Conservation (phyloP, 2,113 vertebrate genomes). For the Hirundichthys speculiger region DNA sequence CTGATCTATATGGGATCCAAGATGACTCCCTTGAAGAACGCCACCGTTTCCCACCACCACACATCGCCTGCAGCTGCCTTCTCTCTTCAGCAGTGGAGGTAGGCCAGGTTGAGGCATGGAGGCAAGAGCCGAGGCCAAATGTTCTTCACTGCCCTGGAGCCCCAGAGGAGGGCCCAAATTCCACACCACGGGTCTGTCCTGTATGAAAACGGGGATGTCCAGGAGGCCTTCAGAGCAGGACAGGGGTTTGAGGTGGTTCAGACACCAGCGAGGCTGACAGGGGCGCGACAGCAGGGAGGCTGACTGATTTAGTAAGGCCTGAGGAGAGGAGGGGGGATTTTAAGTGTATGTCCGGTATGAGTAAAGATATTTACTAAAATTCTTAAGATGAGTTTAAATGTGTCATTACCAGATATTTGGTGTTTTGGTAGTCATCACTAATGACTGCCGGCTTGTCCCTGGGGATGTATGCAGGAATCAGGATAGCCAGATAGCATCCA, state of each 20-base stretch:
- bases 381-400: background rate
- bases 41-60: conserved; percentile 83
- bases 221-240: conserved; percentile 54
- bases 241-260: conserved; percentile 57
- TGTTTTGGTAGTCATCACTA: conserved; percentile 33
- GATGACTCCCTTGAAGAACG: conserved; percentile 77
- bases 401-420: conserved; percentile 61
- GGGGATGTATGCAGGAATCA: conserved; percentile 77
- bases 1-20: conserved; percentile 83
- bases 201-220: conserved; percentile 78
- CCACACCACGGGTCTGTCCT: conserved; percentile 34
- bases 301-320: conserved; percentile 75
- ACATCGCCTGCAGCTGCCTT: conserved; percentile 73
- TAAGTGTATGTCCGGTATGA: background rate
- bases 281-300: conserved; percentile 63
- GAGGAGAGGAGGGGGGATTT: background rate
- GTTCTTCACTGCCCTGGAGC: conserved; percentile 73
- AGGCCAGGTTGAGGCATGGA: conserved; percentile 69
- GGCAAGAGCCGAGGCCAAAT: conserved; percentile 59
- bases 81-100: conserved; percentile 46
- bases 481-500: conserved; percentile 74
- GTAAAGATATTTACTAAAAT: background rate
- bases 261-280: conserved; percentile 67
- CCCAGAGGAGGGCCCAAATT: conserved; percentile 76
- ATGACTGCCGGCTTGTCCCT: conserved; percentile 10